A percentile compares a stretch with the other conserved stretches of the same genome.
phyloP scores from a whole-genome alignment of 2,888 invertebrate species.

The Cantharis rustica region DNA sequence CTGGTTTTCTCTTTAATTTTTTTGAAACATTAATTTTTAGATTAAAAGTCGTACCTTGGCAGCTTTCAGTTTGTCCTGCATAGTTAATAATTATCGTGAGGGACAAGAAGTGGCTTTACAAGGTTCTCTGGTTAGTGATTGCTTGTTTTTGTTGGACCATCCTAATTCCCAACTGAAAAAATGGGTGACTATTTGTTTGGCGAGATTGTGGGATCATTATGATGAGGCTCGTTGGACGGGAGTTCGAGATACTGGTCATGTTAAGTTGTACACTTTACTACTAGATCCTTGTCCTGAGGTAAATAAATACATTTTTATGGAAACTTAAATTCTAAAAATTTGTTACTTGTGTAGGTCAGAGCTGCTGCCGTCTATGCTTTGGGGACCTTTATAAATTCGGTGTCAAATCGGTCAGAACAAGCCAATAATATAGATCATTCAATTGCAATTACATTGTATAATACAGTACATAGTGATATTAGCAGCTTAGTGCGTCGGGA shows the following conservation, averaged over 20 bases:
- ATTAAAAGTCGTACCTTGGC: conserved; percentile 89
- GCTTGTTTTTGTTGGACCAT: conserved; percentile 86
- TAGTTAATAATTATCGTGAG: conserved; percentile 85
- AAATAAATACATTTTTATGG: conserved; percentile 8
- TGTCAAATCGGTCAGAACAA: conserved; percentile 84
- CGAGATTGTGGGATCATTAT: conserved; percentile 87
- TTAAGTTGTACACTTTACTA: conserved; percentile 84
- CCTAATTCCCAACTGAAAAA: conserved; percentile 70
- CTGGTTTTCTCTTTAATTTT: neutral
- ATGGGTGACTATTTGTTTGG: conserved; percentile 94
- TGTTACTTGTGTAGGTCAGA: conserved; percentile 64
- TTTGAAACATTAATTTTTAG: conserved; percentile 51
- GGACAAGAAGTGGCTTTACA: conserved; percentile 92
- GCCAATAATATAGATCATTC: conserved; percentile 93
- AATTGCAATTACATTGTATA: conserved; percentile 85
- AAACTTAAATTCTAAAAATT: neutral
- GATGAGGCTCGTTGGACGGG: conserved; percentile 93
- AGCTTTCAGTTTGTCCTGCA: conserved; percentile 92
- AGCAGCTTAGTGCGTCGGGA: conserved; percentile 87
- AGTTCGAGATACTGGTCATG: conserved; percentile 94
- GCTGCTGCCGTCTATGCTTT: conserved; percentile 94
- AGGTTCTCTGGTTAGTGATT: conserved; percentile 87
- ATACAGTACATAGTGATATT: conserved; percentile 76
- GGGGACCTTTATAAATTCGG: conserved; percentile 90
- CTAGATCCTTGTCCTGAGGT: conserved; percentile 88